Conservation (phyloP, 2,797 vertebrate species). For the Carcharodon carcharias region DNA sequence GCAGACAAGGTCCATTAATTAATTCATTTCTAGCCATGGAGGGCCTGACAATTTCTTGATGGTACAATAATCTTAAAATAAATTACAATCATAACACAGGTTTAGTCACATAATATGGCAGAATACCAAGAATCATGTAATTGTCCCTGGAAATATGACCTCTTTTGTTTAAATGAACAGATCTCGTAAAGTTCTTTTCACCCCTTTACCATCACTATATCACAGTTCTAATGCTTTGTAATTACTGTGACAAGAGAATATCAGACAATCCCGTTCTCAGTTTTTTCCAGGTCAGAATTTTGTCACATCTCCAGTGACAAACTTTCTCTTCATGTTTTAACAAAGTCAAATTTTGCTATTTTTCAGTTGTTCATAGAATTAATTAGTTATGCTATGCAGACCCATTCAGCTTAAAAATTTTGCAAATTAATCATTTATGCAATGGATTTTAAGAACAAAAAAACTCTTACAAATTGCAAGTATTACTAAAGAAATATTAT, state of each 20-base stretch:
- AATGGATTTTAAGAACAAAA: not conserved
- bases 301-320: not conserved
- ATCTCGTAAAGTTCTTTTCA: constrained; percentile 24
- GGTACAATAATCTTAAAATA: constrained; percentile 35
- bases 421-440: not conserved
- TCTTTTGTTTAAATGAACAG: constrained; percentile 30
- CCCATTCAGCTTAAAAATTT: constrained; percentile 14
- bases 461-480: not conserved
- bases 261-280: not conserved
- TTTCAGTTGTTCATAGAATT: not conserved
- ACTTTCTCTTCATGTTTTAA: not conserved
- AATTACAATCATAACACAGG: constrained; percentile 23
- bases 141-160: constrained; percentile 35
- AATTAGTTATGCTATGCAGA: not conserved
- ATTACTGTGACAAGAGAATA: not conserved
- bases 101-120: constrained; percentile 31
- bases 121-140: constrained; percentile 31
- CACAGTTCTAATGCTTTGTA: constrained; percentile 13
- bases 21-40: constrained; percentile 30
- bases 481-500: not conserved
- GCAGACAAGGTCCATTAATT: constrained; percentile 22
- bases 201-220: not conserved
- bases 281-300: not conserved
- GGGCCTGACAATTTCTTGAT: constrained; percentile 20
- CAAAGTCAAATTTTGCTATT: constrained; percentile 1